Conservation (phyloP, 2,888 invertebrate species). For the Dysmachus trigonus region DNA sequence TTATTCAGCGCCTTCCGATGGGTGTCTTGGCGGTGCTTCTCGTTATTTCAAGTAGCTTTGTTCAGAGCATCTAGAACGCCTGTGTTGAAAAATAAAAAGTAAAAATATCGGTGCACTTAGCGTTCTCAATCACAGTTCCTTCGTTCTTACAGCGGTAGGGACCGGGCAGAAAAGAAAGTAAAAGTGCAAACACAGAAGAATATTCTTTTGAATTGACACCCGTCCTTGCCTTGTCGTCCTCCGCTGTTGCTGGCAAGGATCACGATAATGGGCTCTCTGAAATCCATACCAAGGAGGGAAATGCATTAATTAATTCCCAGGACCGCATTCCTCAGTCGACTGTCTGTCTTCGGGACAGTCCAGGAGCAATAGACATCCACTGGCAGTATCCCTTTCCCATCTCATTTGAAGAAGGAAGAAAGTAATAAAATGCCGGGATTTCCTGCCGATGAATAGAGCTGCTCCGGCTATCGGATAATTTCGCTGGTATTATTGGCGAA, state of each 20-base stretch:
- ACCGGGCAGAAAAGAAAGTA: background rate
- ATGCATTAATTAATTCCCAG: conserved; percentile 55
- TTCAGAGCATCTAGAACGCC: background rate
- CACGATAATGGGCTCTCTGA: conserved; percentile 32
- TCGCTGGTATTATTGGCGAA: conserved; percentile 52
- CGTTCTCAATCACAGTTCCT: conserved; percentile 38
- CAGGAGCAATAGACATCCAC: conserved; percentile 7
- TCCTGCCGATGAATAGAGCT: conserved; percentile 30
- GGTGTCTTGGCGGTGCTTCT: conserved; percentile 14
- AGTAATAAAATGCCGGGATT: conserved; percentile 48
- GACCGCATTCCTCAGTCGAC: conserved; percentile 52
- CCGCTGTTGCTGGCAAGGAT: background rate
- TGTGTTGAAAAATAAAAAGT: conserved; percentile 1
- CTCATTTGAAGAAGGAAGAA: conserved; percentile 21
- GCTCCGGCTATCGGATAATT: conserved; percentile 35
- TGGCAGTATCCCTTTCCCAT: conserved; percentile 2
- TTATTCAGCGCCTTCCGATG: conserved; percentile 30
- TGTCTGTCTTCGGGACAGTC: conserved; percentile 48
- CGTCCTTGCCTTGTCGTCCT: background rate
- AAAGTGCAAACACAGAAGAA: conserved; percentile 40
- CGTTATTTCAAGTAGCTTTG: conserved; percentile 42
- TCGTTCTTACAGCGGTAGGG: background rate
- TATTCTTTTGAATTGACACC: conserved; percentile 36
- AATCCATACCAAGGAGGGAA: conserved; percentile 45
- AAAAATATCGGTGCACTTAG: conserved; percentile 37